Percentiles rank a stretch among this genome's conserved stretches.
Conservation (phyloP, 2,888 invertebrate species). For the Melipona bicolor region DNA sequence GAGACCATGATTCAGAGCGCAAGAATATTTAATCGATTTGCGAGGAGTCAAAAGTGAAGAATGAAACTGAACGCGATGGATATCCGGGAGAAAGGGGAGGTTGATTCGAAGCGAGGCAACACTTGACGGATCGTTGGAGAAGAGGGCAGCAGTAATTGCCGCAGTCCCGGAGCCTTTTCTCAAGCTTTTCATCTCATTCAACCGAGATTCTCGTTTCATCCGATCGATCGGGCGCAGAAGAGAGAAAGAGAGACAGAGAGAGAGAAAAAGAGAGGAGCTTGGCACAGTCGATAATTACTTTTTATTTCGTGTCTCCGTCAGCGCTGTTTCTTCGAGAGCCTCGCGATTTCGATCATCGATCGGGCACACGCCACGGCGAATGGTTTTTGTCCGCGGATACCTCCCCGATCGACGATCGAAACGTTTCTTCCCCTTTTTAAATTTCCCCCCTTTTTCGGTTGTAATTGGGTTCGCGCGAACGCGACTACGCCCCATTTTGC, state of each 20-base stretch:
- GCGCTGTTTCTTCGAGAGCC: neutral
- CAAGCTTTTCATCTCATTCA: conserved; percentile 45
- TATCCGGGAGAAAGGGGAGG: rapidly evolving
- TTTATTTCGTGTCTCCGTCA: conserved; percentile 20
- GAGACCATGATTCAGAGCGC: no score
- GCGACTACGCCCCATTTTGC: neutral
- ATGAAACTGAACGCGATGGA: neutral
- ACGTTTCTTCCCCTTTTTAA: neutral
- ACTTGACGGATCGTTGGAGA: neutral
- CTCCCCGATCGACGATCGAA: neutral
- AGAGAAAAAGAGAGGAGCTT: neutral
- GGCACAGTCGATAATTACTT: conserved; percentile 34
- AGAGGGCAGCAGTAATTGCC: conserved; percentile 62
- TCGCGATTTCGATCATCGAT: conserved; percentile 21
- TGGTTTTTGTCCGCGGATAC: neutral
- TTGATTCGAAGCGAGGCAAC: neutral
- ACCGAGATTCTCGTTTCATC: conserved; percentile 34
- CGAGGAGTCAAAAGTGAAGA: neutral
- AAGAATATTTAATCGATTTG: neutral
- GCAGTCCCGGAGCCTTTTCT: conserved; percentile 51
- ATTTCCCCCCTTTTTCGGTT: no score
- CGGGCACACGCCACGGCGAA: neutral
- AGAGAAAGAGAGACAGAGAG: no score
- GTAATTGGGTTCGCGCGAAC: neutral
- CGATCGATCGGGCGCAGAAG: neutral